Base-by-base conservation (phyloP, 2,797 vertebrate species). In the Semaprochilodus insignis region DNA sequence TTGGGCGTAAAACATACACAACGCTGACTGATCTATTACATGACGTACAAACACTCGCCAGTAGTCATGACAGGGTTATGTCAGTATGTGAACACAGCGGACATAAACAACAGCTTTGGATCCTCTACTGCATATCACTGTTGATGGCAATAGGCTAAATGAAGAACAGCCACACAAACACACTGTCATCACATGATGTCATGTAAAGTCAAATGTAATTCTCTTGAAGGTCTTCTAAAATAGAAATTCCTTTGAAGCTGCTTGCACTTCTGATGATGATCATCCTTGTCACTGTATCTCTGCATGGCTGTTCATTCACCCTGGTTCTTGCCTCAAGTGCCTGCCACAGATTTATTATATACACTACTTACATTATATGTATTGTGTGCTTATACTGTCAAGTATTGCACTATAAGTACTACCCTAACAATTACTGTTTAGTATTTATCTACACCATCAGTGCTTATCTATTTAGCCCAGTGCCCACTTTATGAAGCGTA, bases 151-250 rank as follows among this genome's bases (percentile, higher is more conserved):
- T 60, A 54, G 54, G 57, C 34, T 76, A n/a, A 19, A 70, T 66
- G 52, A 81, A 78, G 62, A 59, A 78, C 31, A 60, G 36, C 7
- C 14, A 60, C 17, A 36, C 11, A 23, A 74, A 60, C 62, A 27
- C 76, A 13, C 25, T 67, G 69, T 86, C 55, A 62, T 83, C 55
- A 75, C 55, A 74, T 83, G 77, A 82, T 25, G 5, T 80, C 83
- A 89, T 81, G 25, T 80, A 80, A 87, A 90, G 87, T 92, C 86
- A 85, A 83, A 86, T 67, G 4, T 81, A 75, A 86, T 67, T 76
- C 83, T 87, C 77, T 85, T 83, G 84, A 92, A 91, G 90, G 88
- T 88, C 81, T 89, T 89, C 85, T 88, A 83, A 90, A 93, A 91
- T 88, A 91, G 88, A 81, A 1, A 51, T 79, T 83, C 63, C 54